Conservation (phyloP, 2,113 vertebrate genomes). For the Hassar affinis region DNA sequence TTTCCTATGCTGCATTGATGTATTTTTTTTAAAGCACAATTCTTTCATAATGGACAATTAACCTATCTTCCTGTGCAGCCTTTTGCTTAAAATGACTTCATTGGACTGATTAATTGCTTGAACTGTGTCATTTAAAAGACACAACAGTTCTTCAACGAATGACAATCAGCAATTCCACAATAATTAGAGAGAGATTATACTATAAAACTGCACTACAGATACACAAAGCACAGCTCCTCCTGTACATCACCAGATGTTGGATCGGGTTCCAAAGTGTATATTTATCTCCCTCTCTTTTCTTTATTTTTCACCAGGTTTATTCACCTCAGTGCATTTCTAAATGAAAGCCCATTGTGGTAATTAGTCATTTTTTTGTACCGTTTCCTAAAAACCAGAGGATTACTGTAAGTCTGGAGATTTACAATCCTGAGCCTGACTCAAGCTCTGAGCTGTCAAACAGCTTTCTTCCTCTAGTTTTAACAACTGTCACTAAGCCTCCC, state of each 20-base stretch:
- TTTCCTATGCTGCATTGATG: not conserved
- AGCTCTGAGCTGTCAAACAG: slow-evolving; percentile 48
- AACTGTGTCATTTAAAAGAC: slow-evolving; percentile 37
- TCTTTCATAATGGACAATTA: not conserved
- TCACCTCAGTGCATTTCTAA: not conserved
- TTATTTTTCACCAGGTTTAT: not conserved
- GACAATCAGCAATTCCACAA: slow-evolving; percentile 47
- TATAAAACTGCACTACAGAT: not conserved
- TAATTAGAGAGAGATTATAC: too few species aligned
- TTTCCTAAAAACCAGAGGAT: slow-evolving; percentile 3
- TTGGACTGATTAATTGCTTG: slow-evolving; percentile 49
- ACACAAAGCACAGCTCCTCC: not conserved
- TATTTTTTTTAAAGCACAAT: not conserved
- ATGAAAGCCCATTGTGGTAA: not conserved
- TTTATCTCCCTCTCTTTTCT: not conserved
- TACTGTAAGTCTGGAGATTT: slow-evolving; percentile 45
- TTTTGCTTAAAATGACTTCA: slow-evolving; percentile 30
- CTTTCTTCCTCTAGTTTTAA: slow-evolving; percentile 35
- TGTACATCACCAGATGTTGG: not conserved
- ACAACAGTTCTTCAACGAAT: slow-evolving; percentile 48
- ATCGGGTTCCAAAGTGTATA: too few species aligned
- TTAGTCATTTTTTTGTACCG: not conserved
- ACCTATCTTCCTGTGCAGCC: not conserved
- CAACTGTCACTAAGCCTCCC: slow-evolving; percentile 16
- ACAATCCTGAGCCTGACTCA: slow-evolving; percentile 39